Evolutionary conservation across 2,888 invertebrate genomes (phyloP).

Genomic region (Agrochola lota): DNA sequence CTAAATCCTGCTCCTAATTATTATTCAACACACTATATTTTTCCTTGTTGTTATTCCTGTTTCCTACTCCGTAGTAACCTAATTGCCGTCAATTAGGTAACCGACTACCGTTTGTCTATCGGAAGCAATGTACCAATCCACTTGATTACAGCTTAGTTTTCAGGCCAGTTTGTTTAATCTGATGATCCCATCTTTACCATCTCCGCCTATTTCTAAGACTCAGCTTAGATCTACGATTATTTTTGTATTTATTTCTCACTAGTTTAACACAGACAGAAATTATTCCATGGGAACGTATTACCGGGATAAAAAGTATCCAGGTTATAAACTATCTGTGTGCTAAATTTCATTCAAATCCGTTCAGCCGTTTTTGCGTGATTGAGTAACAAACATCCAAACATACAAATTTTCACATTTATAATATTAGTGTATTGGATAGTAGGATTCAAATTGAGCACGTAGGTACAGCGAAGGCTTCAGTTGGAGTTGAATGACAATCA

Average conservation of each 20-base stretch:
- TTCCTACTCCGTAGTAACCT: no score
- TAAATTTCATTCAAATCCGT: no score
- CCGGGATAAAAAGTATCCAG: no score
- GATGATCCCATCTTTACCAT: neutral
- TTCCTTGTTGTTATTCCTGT: neutral
- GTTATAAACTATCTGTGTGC: no score
- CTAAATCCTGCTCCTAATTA: neutral
- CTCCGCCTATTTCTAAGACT: neutral
- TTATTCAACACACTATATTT: neutral
- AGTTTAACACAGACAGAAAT: no score
- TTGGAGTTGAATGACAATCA: slow-evolving; percentile 67
- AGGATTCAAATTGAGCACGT: neutral
- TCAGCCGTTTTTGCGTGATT: no score
- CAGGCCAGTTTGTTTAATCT: neutral
- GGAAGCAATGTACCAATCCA: neutral
- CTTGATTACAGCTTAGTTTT: neutral
- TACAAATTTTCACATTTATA: no score
- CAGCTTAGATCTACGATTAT: neutral
- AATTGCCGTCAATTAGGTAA: no score
- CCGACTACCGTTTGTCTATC: neutral
- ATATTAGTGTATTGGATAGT: no score
- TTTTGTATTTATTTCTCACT: neutral
- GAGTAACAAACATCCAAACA: no score
- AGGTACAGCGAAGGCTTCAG: slow-evolving; percentile 52
- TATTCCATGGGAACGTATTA: no score